Evolutionary conservation across 2,797 vertebrate species (phyloP).

Genomic region (Danio jaintianensis): DNA sequence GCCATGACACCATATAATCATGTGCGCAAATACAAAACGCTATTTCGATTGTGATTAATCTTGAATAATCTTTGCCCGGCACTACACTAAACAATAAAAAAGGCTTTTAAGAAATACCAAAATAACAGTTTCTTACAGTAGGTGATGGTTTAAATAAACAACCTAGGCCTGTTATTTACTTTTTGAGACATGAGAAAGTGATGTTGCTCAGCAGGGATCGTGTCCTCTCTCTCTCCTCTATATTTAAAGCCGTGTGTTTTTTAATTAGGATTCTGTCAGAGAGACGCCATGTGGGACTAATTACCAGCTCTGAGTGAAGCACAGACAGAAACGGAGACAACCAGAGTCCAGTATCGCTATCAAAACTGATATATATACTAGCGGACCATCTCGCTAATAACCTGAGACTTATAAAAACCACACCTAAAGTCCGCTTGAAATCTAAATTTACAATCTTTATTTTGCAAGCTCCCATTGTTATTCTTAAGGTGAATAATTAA

Average conservation of each 20-base stretch:
- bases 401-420: background rate
- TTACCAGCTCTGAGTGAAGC: constrained; percentile 56
- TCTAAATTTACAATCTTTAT: no score
- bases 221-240: constrained; percentile 21
- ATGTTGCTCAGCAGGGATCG: background rate
- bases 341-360: background rate
- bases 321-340: background rate
- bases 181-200: background rate
- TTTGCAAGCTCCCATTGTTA: no score
- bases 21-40: no score
- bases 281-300: constrained; percentile 66
- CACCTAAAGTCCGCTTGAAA: background rate
- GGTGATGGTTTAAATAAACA: background rate
- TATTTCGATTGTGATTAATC: no score
- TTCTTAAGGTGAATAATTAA: no score
- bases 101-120: background rate
- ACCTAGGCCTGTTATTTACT: background rate
- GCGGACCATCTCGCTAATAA: background rate
- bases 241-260: constrained; percentile 73
- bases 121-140: background rate
- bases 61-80: no score
- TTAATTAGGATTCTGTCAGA: constrained; percentile 73
- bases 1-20: no score
- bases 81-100: background rate
- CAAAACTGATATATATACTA: constrained; percentile 2